Evolutionary conservation across 2,888 invertebrate species (phyloP).

Genomic region (Drosophila mulleri): DNA sequence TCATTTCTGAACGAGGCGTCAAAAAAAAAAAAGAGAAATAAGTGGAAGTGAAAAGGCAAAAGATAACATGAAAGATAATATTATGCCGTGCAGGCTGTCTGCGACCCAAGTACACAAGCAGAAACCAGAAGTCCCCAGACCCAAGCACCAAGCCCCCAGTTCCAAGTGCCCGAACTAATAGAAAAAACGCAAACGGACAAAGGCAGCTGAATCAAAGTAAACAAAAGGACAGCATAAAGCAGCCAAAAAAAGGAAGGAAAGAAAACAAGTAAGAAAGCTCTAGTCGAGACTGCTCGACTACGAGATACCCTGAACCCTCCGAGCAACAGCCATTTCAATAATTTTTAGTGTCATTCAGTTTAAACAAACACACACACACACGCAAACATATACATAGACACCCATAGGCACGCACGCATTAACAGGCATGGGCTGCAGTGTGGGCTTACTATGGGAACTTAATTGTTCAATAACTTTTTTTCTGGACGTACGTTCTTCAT

Average conservation of each 20-base stretch:
- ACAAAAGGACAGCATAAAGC: conserved; percentile 40
- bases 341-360: too few relatives aligned
- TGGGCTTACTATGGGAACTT: too few relatives aligned
- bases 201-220: conserved; percentile 52
- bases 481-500: too few relatives aligned
- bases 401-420: too few relatives aligned
- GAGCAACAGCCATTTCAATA: too few relatives aligned
- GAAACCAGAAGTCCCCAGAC: conserved; percentile 12
- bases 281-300: too few relatives aligned
- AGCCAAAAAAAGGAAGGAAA: conserved; percentile 30
- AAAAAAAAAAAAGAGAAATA: conserved; percentile 36
- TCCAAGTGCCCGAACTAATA: conserved; percentile 51
- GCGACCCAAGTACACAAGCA: conserved; percentile 21
- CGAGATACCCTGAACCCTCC: too few relatives aligned
- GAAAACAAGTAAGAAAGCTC: conserved; percentile 5
- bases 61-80: conserved; percentile 77
- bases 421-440: too few relatives aligned
- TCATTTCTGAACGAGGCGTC: conserved; percentile 66
- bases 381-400: too few relatives aligned
- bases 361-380: too few relatives aligned
- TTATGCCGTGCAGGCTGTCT: conserved; percentile 60
- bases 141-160: not conserved
- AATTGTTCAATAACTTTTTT: too few relatives aligned
- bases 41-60: conserved; percentile 64
- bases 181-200: conserved; percentile 54